phyloP scores from a whole-genome alignment of 2,797 vertebrate genomes.

The Bradypus variegatus region DNA sequence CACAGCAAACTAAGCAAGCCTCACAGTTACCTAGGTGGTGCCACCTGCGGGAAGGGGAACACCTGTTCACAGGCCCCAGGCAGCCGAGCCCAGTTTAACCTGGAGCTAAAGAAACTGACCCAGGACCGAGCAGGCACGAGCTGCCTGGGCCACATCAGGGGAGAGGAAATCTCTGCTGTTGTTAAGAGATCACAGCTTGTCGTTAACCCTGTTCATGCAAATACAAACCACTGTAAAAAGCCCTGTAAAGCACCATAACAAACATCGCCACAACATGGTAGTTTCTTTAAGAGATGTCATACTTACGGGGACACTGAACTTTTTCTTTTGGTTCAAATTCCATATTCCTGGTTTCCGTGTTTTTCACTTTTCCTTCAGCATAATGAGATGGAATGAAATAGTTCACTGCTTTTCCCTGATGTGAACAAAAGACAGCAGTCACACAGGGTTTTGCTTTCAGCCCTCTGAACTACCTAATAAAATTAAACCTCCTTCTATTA shows the following conservation, averaged over 20 bases:
- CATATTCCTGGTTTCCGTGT: constrained; percentile 68
- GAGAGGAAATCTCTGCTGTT: constrained; percentile 14
- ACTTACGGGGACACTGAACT: constrained; percentile 87
- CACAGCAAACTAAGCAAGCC: background rate
- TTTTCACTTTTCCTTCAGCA: constrained; percentile 74
- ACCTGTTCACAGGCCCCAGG: background rate
- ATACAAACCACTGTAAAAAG: constrained; percentile 5
- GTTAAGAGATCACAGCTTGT: background rate
- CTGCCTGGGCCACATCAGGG: background rate
- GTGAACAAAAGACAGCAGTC: constrained; percentile 63
- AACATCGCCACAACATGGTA: background rate
- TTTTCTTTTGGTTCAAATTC: constrained; percentile 85
- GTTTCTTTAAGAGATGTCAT: constrained; percentile 37
- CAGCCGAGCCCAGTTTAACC: background rate
- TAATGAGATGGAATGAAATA: constrained; percentile 92
- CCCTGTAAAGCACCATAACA: background rate
- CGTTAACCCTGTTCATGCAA: constrained; percentile 8
- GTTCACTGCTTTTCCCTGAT: constrained; percentile 92
- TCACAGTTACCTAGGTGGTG: background rate
- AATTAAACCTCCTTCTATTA: constrained; percentile 37
- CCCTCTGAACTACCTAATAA: constrained; percentile 36
- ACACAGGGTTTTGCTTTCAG: constrained; percentile 42
- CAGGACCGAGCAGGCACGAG: background rate
- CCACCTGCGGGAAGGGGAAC: background rate
- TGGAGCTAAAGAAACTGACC: constrained; percentile 8